Conservation (phyloP, 2,113 vertebrate genomes). For the Capra hircus region DNA sequence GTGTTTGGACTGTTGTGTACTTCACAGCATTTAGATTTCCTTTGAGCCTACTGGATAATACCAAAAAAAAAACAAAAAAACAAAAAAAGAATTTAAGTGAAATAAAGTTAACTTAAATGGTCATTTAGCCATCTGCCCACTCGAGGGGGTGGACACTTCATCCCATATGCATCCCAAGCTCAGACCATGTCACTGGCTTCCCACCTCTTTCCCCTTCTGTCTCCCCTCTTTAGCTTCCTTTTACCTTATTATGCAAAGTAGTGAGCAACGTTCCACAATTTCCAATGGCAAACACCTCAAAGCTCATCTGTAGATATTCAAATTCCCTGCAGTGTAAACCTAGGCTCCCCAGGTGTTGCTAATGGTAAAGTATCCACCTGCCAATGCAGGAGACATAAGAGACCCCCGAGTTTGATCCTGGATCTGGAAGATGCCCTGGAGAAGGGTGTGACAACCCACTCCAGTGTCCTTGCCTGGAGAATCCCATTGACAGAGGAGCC, state of each 20-base stretch:
- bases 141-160: too few species aligned
- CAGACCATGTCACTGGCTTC: too few species aligned
- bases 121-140: too few species aligned
- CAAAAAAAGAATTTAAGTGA: too few species aligned
- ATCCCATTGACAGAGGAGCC: not conserved
- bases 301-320: not conserved
- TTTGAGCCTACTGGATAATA: not conserved
- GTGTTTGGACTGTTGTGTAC: not conserved
- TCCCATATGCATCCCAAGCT: too few species aligned
- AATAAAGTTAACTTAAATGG: not conserved
- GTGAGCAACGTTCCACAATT: not conserved
- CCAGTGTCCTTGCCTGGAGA: not conserved
- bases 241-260: not conserved
- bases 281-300: not conserved
- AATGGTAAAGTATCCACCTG: not conserved
- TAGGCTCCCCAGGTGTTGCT: not conserved
- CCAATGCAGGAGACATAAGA: not conserved
- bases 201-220: not conserved
- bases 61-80: not conserved
- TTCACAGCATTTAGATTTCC: not conserved
- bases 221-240: not conserved
- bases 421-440: not conserved
- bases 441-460: not conserved
- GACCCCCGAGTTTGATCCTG: not conserved
- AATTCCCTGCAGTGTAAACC: not conserved